Conservation (phyloP, 2,888 invertebrate genomes). For the Nematopogon swammerdamellus region DNA sequence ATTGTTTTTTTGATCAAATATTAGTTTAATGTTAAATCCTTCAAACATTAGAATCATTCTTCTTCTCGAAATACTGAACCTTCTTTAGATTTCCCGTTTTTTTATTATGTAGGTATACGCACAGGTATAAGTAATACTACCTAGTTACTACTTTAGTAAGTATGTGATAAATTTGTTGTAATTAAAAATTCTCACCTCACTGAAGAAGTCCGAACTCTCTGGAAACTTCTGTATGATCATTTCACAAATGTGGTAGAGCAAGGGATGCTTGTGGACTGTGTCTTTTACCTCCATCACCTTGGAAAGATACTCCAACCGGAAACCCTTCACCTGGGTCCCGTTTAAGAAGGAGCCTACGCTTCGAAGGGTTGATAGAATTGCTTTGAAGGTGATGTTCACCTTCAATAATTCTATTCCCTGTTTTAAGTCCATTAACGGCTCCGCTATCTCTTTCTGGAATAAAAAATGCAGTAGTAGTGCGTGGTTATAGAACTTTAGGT, state of each 20-base stretch:
- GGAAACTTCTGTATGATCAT: constrained; percentile 97
- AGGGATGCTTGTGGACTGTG: constrained; percentile 97
- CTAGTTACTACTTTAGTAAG: no score
- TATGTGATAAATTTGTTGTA: no score
- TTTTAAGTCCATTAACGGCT: constrained; percentile 98
- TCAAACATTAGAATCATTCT: no score
- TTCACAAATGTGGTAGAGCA: constrained; percentile 95
- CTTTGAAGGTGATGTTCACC: constrained; percentile 91
- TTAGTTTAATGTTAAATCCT: no score
- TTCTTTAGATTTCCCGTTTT: no score
- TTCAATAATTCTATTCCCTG: constrained; percentile 91
- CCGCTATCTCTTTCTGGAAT: constrained; percentile 87
- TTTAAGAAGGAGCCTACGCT: constrained; percentile 97
- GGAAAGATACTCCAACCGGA: constrained; percentile 94
- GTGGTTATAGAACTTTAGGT: no score
- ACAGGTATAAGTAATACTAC: no score
- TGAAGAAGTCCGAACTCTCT: constrained; percentile 94
- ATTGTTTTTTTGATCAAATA: no score
- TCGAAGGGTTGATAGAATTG: constrained; percentile 88
- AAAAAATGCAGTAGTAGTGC: no score
- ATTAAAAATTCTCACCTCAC: constrained; percentile 90
- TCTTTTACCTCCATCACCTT: constrained; percentile 99
- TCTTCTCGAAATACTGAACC: no score
- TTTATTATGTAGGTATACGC: no score
- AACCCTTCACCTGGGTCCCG: constrained; percentile 90